phyloP scores from a whole-genome alignment of 2,888 invertebrate genomes.

The Antheraea assamensis region DNA sequence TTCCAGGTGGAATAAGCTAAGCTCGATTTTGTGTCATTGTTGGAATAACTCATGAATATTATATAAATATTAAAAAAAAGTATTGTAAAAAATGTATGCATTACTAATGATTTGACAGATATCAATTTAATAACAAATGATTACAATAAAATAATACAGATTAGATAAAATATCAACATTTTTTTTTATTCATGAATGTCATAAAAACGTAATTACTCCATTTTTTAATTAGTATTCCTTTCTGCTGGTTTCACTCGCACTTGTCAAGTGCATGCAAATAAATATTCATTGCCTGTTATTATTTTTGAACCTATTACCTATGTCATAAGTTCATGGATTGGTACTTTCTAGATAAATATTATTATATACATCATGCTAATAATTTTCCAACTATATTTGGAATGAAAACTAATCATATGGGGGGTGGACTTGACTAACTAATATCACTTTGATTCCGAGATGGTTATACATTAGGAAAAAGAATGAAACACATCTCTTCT shows the following conservation, averaged over 20 bases:
- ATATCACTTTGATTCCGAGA: constrained; percentile 45
- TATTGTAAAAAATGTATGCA: no score
- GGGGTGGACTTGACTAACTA: constrained; percentile 74
- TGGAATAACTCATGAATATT: background rate
- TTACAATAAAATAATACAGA: no score
- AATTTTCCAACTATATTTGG: constrained; percentile 73
- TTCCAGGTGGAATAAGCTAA: background rate
- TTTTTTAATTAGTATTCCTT: background rate
- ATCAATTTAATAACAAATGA: background rate
- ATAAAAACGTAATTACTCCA: background rate
- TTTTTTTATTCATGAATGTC: background rate
- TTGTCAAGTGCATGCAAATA: constrained; percentile 24
- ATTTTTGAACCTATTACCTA: constrained; percentile 43
- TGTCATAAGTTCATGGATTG: constrained; percentile 47
- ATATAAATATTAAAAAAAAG: background rate
- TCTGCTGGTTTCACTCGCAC: constrained; percentile 6
- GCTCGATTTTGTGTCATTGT: background rate
- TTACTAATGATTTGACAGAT: no score
- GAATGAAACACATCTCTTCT: background rate
- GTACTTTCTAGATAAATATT: constrained; percentile 54
- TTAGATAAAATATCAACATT: no score
- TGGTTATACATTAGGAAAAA: constrained; percentile 11
- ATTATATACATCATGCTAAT: constrained; percentile 58
- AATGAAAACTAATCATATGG: constrained; percentile 71
- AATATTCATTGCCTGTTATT: constrained; percentile 63